These are phyloP conservation scores for Ianthella basta DNA, from an alignment of 37 sponge, comb jelly and placozoan genomes.

Conservation along the genomic window DNA sequence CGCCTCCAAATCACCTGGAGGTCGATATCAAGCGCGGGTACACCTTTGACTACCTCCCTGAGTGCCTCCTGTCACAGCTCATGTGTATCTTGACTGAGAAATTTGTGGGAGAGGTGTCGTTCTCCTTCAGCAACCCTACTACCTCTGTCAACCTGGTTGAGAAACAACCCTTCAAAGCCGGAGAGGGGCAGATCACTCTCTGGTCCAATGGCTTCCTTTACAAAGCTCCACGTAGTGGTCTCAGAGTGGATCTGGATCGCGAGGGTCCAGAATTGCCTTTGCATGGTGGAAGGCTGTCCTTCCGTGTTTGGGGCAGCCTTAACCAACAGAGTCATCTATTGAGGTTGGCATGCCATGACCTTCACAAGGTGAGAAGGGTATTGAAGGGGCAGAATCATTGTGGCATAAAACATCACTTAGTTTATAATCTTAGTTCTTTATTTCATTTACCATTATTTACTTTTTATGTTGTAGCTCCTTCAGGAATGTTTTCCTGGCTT, in stretches of 20 bases:
- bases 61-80: not conserved
- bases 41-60: conserved; percentile 7
- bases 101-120: not conserved
- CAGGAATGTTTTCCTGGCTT: too few relatives aligned
- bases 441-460: too few relatives aligned
- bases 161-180: not conserved
- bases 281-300: not conserved
- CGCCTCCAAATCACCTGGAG: not conserved
- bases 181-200: not conserved
- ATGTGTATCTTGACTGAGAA: not conserved
- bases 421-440: too few relatives aligned
- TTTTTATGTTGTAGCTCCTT: too few relatives aligned
- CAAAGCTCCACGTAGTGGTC: not conserved
- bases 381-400: too few relatives aligned
- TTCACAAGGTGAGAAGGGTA: not conserved
- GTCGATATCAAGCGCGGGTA: not conserved
- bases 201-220: not conserved
- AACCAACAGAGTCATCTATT: not conserved
- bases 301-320: conserved; percentile 9
- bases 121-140: not conserved
- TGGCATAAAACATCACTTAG: too few relatives aligned
- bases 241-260: not conserved
- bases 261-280: not conserved
- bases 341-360: not conserved
- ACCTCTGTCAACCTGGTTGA: too few relatives aligned